Conservation (phyloP, 2,797 vertebrate genomes). For the Alauda arvensis region DNA sequence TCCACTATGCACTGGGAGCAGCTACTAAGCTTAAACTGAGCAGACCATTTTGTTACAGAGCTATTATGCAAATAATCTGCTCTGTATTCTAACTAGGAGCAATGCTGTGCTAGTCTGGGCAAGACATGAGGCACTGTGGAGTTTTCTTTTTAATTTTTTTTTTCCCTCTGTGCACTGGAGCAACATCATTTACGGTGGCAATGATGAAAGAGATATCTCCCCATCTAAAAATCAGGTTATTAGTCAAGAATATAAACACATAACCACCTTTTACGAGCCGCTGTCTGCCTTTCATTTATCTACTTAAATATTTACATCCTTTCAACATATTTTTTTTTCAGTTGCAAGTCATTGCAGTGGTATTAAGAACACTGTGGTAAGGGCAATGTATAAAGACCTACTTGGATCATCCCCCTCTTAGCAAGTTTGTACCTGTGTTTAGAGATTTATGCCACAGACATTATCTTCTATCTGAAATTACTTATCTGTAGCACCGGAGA, state of each 20-base stretch:
- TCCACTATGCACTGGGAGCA: background rate
- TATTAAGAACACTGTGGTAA: background rate
- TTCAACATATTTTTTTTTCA: background rate
- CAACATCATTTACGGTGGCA: background rate
- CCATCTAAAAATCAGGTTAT: conserved; percentile 6
- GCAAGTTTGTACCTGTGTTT: conserved; percentile 11
- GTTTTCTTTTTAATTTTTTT: background rate
- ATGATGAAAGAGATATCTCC: background rate
- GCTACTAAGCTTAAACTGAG: conserved; percentile 3
- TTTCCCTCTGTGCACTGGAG: background rate
- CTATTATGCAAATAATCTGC: conserved; percentile 37
- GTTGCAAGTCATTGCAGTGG: conserved; percentile 46
- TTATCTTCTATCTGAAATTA: conserved; percentile 34
- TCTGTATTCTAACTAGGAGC: conserved; percentile 21
- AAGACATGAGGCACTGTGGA: conserved; percentile 10
- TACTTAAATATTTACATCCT: background rate
- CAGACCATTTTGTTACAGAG: conserved; percentile 25
- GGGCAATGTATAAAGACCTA: background rate
- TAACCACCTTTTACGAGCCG: background rate
- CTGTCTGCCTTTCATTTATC: background rate
- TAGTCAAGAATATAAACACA: background rate
- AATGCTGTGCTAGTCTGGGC: conserved; percentile 32
- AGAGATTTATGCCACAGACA: conserved; percentile 22
- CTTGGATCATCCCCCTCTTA: background rate
- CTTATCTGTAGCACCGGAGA: conserved; percentile 8